phyloP scores from a whole-genome alignment of 2,113 vertebrate species.

The Siniperca knerii region DNA sequence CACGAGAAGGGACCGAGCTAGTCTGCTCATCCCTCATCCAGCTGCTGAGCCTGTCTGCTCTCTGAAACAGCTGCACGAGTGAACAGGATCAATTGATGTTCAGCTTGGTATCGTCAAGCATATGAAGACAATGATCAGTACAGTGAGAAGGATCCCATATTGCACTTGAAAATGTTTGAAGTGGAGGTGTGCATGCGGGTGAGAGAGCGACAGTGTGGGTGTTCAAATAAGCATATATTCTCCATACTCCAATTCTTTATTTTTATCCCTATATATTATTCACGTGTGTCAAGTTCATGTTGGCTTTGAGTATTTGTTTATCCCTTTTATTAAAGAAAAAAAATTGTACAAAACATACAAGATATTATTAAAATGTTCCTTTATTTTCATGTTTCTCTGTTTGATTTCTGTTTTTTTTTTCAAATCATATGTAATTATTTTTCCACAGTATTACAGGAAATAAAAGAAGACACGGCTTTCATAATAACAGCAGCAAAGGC shows the following conservation, averaged over 20 bases:
- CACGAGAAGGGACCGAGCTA: constrained; percentile 11
- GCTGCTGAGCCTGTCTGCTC: constrained; percentile 58
- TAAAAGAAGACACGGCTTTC: constrained; percentile 84
- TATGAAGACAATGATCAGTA: constrained; percentile 28
- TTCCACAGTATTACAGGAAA: constrained; percentile 83
- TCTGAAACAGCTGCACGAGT: constrained; percentile 39
- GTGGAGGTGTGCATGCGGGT: constrained; percentile 10
- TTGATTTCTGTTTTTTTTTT: constrained; percentile 51
- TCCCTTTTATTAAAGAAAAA: constrained; percentile 68
- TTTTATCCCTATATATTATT: constrained; percentile 62
- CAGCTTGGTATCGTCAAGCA: not conserved
- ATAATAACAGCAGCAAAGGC: constrained; percentile 59
- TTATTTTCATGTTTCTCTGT: constrained; percentile 71
- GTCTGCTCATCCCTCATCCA: constrained; percentile 46
- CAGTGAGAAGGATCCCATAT: constrained; percentile 20
- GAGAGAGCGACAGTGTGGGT: constrained; percentile 21
- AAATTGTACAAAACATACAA: constrained; percentile 70
- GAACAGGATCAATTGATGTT: constrained; percentile 23
- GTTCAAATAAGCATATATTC: constrained; percentile 35
- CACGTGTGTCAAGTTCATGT: constrained; percentile 55
- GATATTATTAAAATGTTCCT: constrained; percentile 69
- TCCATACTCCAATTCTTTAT: constrained; percentile 45
- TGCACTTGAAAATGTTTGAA: constrained; percentile 44
- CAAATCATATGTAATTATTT: constrained; percentile 86
- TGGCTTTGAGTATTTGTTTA: constrained; percentile 57